Percentiles rank a stretch among this genome's conserved stretches.
phyloP scores from a whole-genome alignment of 2,113 vertebrate genomes.

The Anguilla japonica region DNA sequence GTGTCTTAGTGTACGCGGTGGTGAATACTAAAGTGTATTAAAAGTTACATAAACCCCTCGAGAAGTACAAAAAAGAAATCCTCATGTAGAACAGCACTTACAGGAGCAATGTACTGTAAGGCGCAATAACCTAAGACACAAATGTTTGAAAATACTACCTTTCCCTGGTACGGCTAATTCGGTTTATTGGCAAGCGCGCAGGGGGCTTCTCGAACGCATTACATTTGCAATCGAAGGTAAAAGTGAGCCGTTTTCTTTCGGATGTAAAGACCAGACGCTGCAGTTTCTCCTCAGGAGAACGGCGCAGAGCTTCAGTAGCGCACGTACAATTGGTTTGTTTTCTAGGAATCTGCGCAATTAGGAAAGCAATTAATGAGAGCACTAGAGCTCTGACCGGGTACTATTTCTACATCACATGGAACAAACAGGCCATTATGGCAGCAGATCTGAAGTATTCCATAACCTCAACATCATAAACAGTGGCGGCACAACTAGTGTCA shows the following conservation, averaged over 20 bases:
- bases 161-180: not conserved
- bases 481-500: not conserved
- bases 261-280: not conserved
- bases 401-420: not conserved
- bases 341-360: not conserved
- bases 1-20: not conserved
- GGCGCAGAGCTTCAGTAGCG: not conserved
- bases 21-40: not conserved
- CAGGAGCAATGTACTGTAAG: not conserved
- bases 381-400: not conserved
- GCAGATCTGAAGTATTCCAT: not conserved
- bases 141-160: not conserved
- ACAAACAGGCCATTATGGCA: not conserved
- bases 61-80: not conserved
- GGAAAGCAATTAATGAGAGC: not conserved
- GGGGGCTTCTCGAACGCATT: not conserved
- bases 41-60: not conserved
- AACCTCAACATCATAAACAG: not conserved
- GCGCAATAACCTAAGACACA: not conserved
- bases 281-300: not conserved
- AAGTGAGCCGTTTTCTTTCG: not conserved
- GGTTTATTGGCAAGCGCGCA: not conserved
- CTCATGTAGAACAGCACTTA: not conserved
- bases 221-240: not conserved
- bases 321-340: not conserved